Evolutionary conservation across 1,140 invertebrate species (phyloP), one percentile per base, ranked within the genome.

Genomic region (Drosophila watanabei): DNA sequence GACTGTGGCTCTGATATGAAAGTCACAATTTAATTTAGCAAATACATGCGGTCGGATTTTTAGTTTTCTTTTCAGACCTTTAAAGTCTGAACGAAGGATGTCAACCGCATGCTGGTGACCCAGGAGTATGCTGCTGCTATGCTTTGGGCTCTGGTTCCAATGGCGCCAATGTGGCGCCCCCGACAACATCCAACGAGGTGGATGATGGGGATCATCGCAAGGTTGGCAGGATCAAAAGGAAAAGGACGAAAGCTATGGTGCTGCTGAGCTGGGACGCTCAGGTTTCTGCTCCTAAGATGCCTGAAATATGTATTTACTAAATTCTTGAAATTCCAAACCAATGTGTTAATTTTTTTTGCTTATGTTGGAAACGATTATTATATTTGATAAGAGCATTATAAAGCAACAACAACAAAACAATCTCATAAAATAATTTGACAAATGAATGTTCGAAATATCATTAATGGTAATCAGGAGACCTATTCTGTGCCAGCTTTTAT

Each of bases 1-100:
- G 24, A n/a, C 41, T 48, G 5, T 45, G 54, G 28, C 32, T 60
- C 28, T 43, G 63, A 35, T 18, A 35, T 65, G 20, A 57, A 60
- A 48, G 13, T 45, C 5, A 10, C 20, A 35, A 35, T 45, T 10
- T 48, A 37, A 33, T 20, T 33, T 8, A 18, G 20, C 5, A 14
- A 48, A 20, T 48, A 14, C 13, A 48, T 8, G 7, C 20, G 0
- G 46, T 48, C 20, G 2, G 7, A 5, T 48, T 48, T 28, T 65
- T 39, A 13, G 20, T 51, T 14, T 46, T 20, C 14, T 20, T 24
- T 24, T 24, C 24, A 24, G 24, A 24, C 24, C 24, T 24, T 24
- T 24, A 24, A 24, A 24, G 24, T 20, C 20, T 20, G 18, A 18
- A 11, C 45, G 11, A 46, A 8, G 18, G 45, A 20, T 10, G 45